phyloP scores from a whole-genome alignment of 2,113 vertebrate species.

The Micronycteris hirsuta region DNA sequence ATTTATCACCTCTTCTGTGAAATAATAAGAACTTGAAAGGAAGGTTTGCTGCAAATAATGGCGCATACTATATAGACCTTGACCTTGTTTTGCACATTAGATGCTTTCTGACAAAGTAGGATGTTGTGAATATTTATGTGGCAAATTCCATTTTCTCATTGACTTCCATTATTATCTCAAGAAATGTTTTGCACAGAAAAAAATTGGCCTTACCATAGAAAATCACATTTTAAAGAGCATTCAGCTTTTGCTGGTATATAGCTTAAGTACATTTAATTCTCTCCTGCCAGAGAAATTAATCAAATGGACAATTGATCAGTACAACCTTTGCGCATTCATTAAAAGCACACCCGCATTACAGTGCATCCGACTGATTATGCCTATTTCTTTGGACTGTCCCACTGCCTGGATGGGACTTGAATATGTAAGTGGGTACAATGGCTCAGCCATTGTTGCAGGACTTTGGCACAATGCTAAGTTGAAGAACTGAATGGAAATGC shows the following conservation, averaged over 20 bases:
- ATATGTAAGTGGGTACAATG: constrained; percentile 35
- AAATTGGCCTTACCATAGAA: constrained; percentile 42
- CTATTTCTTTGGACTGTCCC: constrained; percentile 46
- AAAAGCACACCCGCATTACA: constrained; percentile 30
- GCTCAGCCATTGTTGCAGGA: neutral
- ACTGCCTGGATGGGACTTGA: constrained; percentile 42
- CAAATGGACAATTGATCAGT: constrained; percentile 66
- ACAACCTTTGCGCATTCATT: constrained; percentile 70
- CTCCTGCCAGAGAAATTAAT: constrained; percentile 65
- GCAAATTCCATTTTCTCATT: constrained; percentile 57
- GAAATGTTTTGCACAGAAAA: constrained; percentile 46
- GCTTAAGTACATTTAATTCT: constrained; percentile 60
- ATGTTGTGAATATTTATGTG: constrained; percentile 31
- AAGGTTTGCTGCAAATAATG: constrained; percentile 39
- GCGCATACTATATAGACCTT: constrained; percentile 2
- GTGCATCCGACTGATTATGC: constrained; percentile 19
- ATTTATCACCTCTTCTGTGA: neutral
- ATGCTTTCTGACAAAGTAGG: neutral
- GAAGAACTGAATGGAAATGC: constrained; percentile 52
- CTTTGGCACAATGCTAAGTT: neutral
- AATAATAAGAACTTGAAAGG: constrained; percentile 35
- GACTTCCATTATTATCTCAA: constrained; percentile 64
- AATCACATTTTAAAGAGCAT: constrained; percentile 65
- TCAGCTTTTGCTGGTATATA: constrained; percentile 21
- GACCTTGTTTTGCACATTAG: constrained; percentile 43